Evolutionary conservation across 2,797 vertebrate species (phyloP).

Genomic region (Hydrophis major): DNA sequence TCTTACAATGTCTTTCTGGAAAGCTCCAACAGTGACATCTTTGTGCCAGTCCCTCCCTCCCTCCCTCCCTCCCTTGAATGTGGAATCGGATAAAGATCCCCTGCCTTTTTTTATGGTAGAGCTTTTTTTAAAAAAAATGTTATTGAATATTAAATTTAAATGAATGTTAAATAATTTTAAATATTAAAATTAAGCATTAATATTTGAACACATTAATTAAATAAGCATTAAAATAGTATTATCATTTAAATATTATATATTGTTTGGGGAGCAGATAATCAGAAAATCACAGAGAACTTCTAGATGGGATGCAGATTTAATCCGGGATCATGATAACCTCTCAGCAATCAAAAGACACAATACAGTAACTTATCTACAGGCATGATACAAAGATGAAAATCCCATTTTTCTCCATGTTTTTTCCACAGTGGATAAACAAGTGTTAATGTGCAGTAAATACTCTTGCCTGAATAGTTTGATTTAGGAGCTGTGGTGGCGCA

Average conservation of each 20-base stretch:
- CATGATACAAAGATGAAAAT: not conserved
- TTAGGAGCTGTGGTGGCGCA: not conserved
- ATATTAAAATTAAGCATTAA: not conserved
- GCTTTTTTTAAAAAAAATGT: not conserved
- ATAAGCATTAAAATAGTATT: not conserved
- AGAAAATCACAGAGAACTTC: not conserved
- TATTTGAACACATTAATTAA: not conserved
- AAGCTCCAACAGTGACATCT: constrained; percentile 2
- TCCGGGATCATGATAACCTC: not conserved
- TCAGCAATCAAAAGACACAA: not conserved
- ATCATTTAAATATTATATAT: not conserved
- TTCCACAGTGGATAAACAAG: not conserved
- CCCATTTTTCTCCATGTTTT: not conserved
- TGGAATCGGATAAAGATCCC: no score
- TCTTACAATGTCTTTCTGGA: constrained; percentile 38
- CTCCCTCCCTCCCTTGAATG: constrained; percentile 6
- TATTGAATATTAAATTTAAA: not conserved
- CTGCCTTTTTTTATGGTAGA: not conserved
- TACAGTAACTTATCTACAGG: not conserved
- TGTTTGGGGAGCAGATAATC: not conserved
- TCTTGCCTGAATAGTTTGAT: not conserved
- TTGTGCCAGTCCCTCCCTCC: not conserved
- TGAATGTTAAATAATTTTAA: not conserved
- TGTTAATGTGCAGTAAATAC: not conserved
- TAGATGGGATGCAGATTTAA: not conserved